Conservation (phyloP, 1,140 invertebrate genomes). For the Rhynchophorus ferrugineus region DNA sequence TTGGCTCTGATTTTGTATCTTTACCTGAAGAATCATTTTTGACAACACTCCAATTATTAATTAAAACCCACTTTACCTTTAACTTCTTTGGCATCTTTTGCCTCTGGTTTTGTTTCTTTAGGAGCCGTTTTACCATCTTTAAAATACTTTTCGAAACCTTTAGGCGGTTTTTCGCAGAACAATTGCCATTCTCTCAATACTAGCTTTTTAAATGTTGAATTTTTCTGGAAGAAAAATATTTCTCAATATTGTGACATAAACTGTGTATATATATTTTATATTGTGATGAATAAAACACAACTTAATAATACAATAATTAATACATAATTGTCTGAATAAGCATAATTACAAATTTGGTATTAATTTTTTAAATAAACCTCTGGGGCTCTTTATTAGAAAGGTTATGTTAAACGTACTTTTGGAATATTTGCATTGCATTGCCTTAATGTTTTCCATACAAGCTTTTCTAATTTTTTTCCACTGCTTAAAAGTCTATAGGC, state of each 20-base stretch:
- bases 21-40: conserved; percentile 33
- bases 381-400: too few relatives aligned
- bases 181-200: conserved; percentile 48
- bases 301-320: too few relatives aligned
- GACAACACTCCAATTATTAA: conserved; percentile 22
- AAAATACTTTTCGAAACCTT: conserved; percentile 91
- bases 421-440: conserved; percentile 28
- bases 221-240: conserved; percentile 27
- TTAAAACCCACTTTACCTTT: conserved; percentile 26
- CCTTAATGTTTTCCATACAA: conserved; percentile 37
- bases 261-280: too few relatives aligned
- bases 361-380: too few relatives aligned
- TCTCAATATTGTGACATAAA: conserved; percentile 2
- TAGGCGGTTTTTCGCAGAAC: conserved; percentile 68
- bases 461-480: conserved; percentile 38
- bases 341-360: too few relatives aligned
- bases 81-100: conserved; percentile 43
- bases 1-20: conserved; percentile 34
- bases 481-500: conserved; percentile 39
- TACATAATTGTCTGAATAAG: too few relatives aligned
- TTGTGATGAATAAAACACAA: too few relatives aligned
- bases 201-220: conserved; percentile 35
- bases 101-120: conserved; percentile 32
- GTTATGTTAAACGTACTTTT: conserved; percentile 29
- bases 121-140: conserved; percentile 38